phyloP scores from a whole-genome alignment of 2,888 invertebrate genomes.

The Parnassius glacialis region DNA sequence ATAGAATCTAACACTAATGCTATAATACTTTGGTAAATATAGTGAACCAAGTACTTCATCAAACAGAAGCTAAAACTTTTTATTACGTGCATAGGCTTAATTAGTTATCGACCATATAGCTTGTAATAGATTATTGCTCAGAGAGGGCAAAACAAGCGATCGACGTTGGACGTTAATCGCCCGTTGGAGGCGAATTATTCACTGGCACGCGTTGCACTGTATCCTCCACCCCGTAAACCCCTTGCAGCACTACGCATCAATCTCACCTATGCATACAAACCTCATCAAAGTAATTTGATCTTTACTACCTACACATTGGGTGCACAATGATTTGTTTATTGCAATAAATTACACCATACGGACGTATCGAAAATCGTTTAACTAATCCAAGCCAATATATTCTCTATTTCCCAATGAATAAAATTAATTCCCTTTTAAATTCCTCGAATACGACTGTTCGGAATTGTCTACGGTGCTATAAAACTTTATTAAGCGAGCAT shows the following conservation, averaged over 20 bases:
- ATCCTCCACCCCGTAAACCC: slow-evolving; percentile 63
- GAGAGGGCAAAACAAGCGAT: slow-evolving; percentile 53
- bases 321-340: slow-evolving; percentile 26
- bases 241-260: slow-evolving; percentile 34
- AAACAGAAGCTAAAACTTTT: slow-evolving; percentile 25
- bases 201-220: slow-evolving; percentile 74
- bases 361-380: slow-evolving; percentile 50
- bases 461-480: slow-evolving; percentile 37
- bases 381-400: slow-evolving; percentile 78
- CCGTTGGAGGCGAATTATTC: slow-evolving; percentile 78
- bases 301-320: slow-evolving; percentile 20
- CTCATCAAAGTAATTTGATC: slow-evolving; percentile 33
- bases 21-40: slow-evolving; percentile 21
- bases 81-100: slow-evolving; percentile 23
- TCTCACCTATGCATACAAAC: slow-evolving; percentile 28
- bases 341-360: slow-evolving; percentile 33
- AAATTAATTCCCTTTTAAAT: slow-evolving; percentile 74
- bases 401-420: slow-evolving; percentile 74
- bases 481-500: slow-evolving; percentile 4
- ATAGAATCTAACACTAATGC: slow-evolving; percentile 14
- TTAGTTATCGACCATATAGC: slow-evolving; percentile 22
- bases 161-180: slow-evolving; percentile 72
- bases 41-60: slow-evolving; percentile 17
- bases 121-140: slow-evolving; percentile 31
- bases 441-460: slow-evolving; percentile 58